Percentiles rank a stretch among this genome's conserved stretches.
Conservation (phyloP, 2,797 vertebrate species). For the Naso thynnoides region DNA sequence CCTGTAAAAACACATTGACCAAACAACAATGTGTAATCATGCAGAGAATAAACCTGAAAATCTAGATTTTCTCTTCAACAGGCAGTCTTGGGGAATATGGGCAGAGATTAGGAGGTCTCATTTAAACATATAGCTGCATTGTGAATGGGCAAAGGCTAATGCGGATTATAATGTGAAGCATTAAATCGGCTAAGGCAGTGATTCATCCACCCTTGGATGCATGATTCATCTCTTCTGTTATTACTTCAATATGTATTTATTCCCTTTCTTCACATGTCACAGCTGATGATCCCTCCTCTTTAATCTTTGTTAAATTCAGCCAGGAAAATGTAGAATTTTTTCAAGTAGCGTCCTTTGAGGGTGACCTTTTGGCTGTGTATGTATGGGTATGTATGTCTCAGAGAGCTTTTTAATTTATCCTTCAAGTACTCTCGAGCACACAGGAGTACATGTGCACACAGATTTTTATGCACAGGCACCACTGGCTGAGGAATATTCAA, state of each 20-base stretch:
- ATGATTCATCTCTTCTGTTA: slow-evolving; percentile 68
- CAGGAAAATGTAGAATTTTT: slow-evolving; percentile 41
- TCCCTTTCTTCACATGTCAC: slow-evolving; percentile 70
- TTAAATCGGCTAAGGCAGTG: slow-evolving; percentile 68
- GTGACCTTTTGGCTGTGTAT: slow-evolving; percentile 42
- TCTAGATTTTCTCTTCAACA: slow-evolving; percentile 51
- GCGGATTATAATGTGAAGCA: slow-evolving; percentile 72
- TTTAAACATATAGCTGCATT: slow-evolving; percentile 68
- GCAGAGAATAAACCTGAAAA: slow-evolving; percentile 49
- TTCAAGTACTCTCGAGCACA: slow-evolving; percentile 7
- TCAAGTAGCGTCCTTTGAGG: slow-evolving; percentile 25
- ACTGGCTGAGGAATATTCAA: background rate
- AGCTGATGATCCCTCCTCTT: slow-evolving; percentile 57
- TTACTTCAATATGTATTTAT: slow-evolving; percentile 76
- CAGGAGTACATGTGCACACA: background rate
- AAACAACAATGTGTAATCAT: slow-evolving; percentile 46
- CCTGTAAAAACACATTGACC: slow-evolving; percentile 13
- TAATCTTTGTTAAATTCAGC: slow-evolving; percentile 59
- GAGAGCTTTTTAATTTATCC: slow-evolving; percentile 25
- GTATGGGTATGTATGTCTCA: slow-evolving; percentile 8
- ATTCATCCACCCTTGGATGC: slow-evolving; percentile 55
- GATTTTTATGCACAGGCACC: background rate
- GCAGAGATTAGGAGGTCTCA: slow-evolving; percentile 68
- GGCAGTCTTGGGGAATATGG: slow-evolving; percentile 17
- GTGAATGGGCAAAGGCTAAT: slow-evolving; percentile 73